phyloP scores from a whole-genome alignment of 2,888 invertebrate genomes.

The Timema podura region DNA sequence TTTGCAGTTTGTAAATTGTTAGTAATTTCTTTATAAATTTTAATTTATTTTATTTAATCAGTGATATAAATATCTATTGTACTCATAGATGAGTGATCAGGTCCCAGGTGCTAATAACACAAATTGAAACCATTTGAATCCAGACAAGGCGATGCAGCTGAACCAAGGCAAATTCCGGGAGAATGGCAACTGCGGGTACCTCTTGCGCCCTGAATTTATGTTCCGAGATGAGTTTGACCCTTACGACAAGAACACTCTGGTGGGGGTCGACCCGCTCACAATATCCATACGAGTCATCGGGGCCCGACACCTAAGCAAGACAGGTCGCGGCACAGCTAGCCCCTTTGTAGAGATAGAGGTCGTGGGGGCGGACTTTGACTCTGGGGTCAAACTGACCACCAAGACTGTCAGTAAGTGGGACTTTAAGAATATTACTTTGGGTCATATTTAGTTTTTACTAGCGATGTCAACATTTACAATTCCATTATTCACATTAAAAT shows the following conservation, averaged over 20 bases:
- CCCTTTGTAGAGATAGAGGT: slow-evolving; percentile 92
- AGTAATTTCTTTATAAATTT: too few relatives aligned
- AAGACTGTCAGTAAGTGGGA: slow-evolving; percentile 70
- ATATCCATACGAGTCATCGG: slow-evolving; percentile 76
- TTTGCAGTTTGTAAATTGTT: too few relatives aligned
- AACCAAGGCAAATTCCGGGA: slow-evolving; percentile 90
- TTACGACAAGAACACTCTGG: slow-evolving; percentile 59
- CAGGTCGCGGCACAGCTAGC: slow-evolving; percentile 74
- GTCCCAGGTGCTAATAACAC: too few relatives aligned
- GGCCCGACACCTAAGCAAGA: slow-evolving; percentile 81
- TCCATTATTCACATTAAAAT: too few relatives aligned
- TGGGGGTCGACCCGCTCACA: slow-evolving; percentile 56
- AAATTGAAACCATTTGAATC: too few relatives aligned
- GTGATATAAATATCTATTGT: too few relatives aligned
- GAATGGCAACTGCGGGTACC: slow-evolving; percentile 90
- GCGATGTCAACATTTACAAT: too few relatives aligned
- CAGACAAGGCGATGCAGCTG: slow-evolving; percentile 92
- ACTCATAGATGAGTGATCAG: too few relatives aligned
- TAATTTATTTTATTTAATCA: too few relatives aligned
- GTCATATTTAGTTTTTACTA: too few relatives aligned
- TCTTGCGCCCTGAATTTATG: slow-evolving; percentile 89
- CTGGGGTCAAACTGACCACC: slow-evolving; percentile 76
- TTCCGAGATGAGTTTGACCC: slow-evolving; percentile 75
- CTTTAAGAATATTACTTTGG: too few relatives aligned
- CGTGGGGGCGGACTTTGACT: slow-evolving; percentile 82